Base-by-base conservation (phyloP, 2,888 invertebrate genomes). In the Cordilura impudica region DNA sequence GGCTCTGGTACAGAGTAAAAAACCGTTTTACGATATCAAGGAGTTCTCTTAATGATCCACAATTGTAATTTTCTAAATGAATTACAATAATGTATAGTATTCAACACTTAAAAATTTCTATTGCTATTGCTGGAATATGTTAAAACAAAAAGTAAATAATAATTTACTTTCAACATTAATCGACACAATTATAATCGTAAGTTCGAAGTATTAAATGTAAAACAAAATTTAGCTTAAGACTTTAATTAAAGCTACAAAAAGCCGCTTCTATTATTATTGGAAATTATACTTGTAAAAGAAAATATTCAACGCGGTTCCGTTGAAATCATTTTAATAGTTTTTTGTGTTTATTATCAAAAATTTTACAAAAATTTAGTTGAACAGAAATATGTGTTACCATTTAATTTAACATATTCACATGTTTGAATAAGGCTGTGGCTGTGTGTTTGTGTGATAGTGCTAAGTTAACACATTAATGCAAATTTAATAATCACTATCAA, bases 391-490 rank as follows among this genome's bases (percentile, higher is more conserved):
- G 53, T 74, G 51, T 43, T 58, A 16, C 23, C 10, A 31, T 53
- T 35, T 21, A 65, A 43, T 39, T 58, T 53, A 21, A 29, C 21
- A 65, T 65, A 49, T 70, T n/a, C 65, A 56, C 31, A n/a, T 61
- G 35, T 63, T 16, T 14, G 29, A 12, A 10, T 56, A 35, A 71
- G 21, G 19, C n/a, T 61, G 63, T 45, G 53, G 1, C 10, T 58
- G 21, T 19, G 58, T 58, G 45, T 16, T 31, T 60, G 21, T 65
- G n/a, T 54, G 18, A 21, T 16, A 56, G 69, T 51, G 74, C 79
- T 75, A 71, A 72, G 71, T 79, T 79, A 75, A 75, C 79, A 75
- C 71, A 75, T 79, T 79, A 79, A 79, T 67, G 79, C 63, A 79
- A 79, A 79, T 79, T 75, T 63, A 79, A 79, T 79, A 79, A 79